Evolutionary conservation across 2,113 vertebrate species (phyloP).

Genomic region (Panurus biarmicus): DNA sequence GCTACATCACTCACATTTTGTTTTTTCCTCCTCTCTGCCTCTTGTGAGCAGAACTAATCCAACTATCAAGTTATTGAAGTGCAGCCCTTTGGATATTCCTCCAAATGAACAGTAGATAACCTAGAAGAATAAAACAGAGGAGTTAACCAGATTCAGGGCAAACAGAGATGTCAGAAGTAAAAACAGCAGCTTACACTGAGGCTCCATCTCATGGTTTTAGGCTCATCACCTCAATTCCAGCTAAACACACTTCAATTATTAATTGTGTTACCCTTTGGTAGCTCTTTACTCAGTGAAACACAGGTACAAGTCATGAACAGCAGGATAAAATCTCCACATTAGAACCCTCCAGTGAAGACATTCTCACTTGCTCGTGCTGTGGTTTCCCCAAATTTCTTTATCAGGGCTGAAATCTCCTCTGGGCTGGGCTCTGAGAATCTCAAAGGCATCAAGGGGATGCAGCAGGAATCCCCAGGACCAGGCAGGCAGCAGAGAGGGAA

Average conservation of each 20-base stretch:
- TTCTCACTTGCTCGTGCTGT: not conserved
- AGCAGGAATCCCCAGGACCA: not conserved
- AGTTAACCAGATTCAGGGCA: not conserved
- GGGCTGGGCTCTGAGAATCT: not conserved
- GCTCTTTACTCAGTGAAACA: not conserved
- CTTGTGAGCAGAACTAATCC: constrained; percentile 94
- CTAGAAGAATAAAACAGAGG: constrained; percentile 55
- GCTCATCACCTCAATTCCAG: not conserved
- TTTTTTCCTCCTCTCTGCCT: constrained; percentile 94
- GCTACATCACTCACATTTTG: constrained; percentile 84
- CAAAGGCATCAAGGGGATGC: not conserved
- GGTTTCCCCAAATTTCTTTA: not conserved
- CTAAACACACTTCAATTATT: not conserved
- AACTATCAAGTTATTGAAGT: constrained; percentile 97
- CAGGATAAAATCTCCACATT: not conserved
- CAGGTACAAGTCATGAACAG: not conserved
- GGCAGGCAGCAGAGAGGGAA: not conserved
- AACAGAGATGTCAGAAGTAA: not conserved
- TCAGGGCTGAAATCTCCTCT: not conserved
- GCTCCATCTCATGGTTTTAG: accelerated
- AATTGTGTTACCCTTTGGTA: not conserved
- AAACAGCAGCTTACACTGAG: not conserved
- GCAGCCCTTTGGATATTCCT: constrained; percentile 91
- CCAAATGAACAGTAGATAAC: constrained; percentile 97
- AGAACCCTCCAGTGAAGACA: not conserved